Evolutionary conservation across 2,113 vertebrate genomes (phyloP).

Genomic region (cattle (Bos taurus)): DNA sequence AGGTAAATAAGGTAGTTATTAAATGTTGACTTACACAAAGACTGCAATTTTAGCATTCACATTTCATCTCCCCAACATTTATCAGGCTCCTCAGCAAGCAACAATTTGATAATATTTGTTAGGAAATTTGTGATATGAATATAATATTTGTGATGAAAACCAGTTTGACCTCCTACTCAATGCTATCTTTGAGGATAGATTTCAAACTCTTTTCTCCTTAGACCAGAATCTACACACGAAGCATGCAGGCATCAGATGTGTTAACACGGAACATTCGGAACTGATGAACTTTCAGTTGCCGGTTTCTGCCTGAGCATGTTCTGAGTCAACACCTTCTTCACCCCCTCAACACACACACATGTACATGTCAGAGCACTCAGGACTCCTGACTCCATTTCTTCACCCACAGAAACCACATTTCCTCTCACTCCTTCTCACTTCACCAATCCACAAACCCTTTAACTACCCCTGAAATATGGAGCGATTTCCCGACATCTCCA

Average conservation of each 20-base stretch:
- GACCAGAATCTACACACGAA: not conserved
- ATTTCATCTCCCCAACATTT: constrained; percentile 27
- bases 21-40: constrained; percentile 67
- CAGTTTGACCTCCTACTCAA: constrained; percentile 11
- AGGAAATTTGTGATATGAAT: not conserved
- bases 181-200: not conserved
- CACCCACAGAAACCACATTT: constrained; percentile 73
- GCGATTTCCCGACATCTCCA: constrained; percentile 69
- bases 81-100: not conserved
- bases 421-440: constrained; percentile 69
- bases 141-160: constrained; percentile 49
- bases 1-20: constrained; percentile 75
- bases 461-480: constrained; percentile 69
- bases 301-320: not conserved
- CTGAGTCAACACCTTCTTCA: not conserved
- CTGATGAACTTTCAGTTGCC: not conserved
- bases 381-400: constrained; percentile 74
- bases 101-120: constrained; percentile 45
- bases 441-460: constrained; percentile 69
- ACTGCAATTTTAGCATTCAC: constrained; percentile 64
- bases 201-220: not conserved
- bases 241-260: not conserved
- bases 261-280: not conserved
- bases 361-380: constrained; percentile 50
- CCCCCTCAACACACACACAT: not conserved